Base-by-base conservation (phyloP, 2,797 vertebrate genomes). In the Acridotheres tristis region DNA sequence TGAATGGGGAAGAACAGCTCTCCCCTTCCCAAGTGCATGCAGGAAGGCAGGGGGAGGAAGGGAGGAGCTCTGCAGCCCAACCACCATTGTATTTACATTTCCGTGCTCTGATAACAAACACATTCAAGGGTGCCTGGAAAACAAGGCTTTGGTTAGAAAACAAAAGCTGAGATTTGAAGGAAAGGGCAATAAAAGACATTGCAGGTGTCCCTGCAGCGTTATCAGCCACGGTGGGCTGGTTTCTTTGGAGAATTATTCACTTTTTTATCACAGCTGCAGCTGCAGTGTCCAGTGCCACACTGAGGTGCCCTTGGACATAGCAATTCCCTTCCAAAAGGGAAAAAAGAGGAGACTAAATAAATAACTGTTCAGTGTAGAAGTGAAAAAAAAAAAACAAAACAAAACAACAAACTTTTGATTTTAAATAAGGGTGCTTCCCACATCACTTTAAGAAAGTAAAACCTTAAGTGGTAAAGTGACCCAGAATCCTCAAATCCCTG, bases 31-130 rank as follows among this genome's bases (percentile, higher is more conserved):
- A 4, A 71, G 55, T 0, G 51, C 7, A 13, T 3, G 85, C 91
- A 96, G 96, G 95, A 96, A 96, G 83, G 57, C 94, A 66, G 66
- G 79, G 73, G 94, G 88, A 96, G 95, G 96, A 96, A 96, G 96
- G 93, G 96, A 96, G 96, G 73, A 90, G 83, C 76, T 96, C 88
- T 45, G 92, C 90, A 90, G 61, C 38, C 34, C 58, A n/a, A 80
- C 27, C 66, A 45, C 95, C 30, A 96, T 95, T 96, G 96, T 96
- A 88, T 94, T 93, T 90, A 85, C 29, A 53, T 82, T 96, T 96
- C 96, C 93, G 76, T 78, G 8, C 88, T 51, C 25, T 6, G 16
- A 45, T 29, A 94, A 71, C 54, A 78, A 86, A 91, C 61, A 62
- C 36, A 23, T 66, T 32, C 85, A 38, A 16, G 12, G 10, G 34